Conservation (phyloP, 2,797 vertebrate genomes). For the Pseudochaenichthys georgianus region DNA sequence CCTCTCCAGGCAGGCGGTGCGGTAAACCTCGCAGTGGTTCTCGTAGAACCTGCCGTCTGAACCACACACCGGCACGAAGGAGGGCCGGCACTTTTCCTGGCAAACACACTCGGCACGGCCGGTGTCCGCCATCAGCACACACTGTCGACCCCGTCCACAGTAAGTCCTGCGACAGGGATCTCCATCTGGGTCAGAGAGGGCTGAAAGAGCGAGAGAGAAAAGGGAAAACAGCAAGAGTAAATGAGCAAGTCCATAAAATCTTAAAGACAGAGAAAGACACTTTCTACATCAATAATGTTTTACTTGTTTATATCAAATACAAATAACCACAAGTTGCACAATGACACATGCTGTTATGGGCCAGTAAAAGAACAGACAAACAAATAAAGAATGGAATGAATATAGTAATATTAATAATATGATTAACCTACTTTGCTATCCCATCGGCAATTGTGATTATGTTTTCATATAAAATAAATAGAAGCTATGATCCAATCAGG, state of each 20-base stretch:
- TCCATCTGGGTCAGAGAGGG: constrained; percentile 68
- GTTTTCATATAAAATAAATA: too few species aligned
- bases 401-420: background rate
- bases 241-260: background rate
- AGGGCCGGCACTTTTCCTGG: constrained; percentile 87
- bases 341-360: constrained; percentile 11
- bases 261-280: background rate
- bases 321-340: constrained; percentile 4
- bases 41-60: constrained; percentile 95
- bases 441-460: background rate
- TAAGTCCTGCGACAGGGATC: constrained; percentile 85
- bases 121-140: constrained; percentile 83
- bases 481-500: background rate
- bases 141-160: constrained; percentile 89
- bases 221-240: background rate
- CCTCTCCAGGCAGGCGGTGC: constrained; percentile 90
- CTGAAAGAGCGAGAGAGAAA: constrained; percentile 70
- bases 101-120: constrained; percentile 89
- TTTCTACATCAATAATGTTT: background rate
- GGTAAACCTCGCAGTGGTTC: constrained; percentile 95
- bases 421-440: background rate
- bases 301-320: background rate
- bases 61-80: constrained; percentile 93
- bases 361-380: background rate
- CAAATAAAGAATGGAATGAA: too few species aligned